Evolutionary conservation across 23 tunicate genomes (phyloP).

Genomic region (Ascidia mentula): DNA sequence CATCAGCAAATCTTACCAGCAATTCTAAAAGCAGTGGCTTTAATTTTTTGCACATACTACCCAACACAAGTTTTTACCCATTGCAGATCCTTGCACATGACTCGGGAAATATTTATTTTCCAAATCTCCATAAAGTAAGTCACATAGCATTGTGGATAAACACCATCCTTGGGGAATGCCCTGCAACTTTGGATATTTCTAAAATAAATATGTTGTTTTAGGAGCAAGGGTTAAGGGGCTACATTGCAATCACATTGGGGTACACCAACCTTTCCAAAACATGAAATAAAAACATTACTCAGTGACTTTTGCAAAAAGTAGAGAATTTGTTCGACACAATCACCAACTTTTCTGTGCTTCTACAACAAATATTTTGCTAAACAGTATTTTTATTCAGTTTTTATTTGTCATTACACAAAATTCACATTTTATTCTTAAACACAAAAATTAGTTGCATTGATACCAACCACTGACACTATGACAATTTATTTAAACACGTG

Average conservation of each 20-base stretch:
- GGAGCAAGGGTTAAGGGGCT: not conserved
- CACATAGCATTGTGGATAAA: conserved; percentile 39
- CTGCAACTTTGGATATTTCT: conserved; percentile 27
- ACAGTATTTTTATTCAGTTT: too few species aligned
- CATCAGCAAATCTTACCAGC: not conserved
- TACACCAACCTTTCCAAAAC: not conserved
- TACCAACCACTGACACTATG: too few species aligned
- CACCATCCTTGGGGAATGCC: conserved; percentile 77
- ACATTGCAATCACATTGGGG: not conserved
- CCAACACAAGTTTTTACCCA: not conserved
- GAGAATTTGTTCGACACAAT: not conserved
- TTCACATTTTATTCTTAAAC: too few species aligned
- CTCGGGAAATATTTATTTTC: conserved; percentile 19
- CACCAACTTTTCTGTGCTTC: not conserved
- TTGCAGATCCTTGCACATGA: not conserved
- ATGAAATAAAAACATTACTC: not conserved
- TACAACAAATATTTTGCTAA: not conserved
- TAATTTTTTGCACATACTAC: not conserved
- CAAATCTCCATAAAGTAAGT: conserved; percentile 46
- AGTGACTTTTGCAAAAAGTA: not conserved
- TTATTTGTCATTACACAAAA: too few species aligned
- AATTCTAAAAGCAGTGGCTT: not conserved
- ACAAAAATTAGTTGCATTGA: too few species aligned
- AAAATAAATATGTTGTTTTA: not conserved
- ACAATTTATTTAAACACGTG: too few species aligned